Evolutionary conservation across 2,797 vertebrate genomes (phyloP).

Genomic region (Neostethus bicornis): DNA sequence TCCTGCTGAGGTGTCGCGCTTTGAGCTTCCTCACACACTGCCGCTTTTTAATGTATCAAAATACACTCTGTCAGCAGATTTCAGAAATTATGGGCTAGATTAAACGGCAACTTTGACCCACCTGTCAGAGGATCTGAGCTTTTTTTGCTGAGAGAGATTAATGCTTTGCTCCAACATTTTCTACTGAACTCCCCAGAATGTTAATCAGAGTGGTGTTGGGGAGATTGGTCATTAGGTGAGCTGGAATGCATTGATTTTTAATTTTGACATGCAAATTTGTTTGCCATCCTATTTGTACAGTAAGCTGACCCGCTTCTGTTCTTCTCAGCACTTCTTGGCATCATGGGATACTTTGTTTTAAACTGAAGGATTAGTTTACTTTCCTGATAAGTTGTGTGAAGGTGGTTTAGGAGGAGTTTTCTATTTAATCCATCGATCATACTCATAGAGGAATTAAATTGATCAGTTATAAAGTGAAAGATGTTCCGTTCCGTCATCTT

Average conservation of each 20-base stretch:
- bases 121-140: constrained; percentile 85
- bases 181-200: constrained; percentile 79
- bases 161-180: constrained; percentile 82
- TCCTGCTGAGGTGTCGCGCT: constrained; percentile 72
- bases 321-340: constrained; percentile 66
- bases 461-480: too few species aligned
- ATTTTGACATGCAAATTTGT: constrained; percentile 83
- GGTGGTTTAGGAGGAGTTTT: constrained; percentile 4
- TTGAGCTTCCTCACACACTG: constrained; percentile 70
- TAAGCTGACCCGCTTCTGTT: constrained; percentile 67
- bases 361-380: constrained; percentile 73
- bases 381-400: constrained; percentile 54
- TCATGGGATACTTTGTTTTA: constrained; percentile 63
- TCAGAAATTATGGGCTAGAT: constrained; percentile 82
- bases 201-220: constrained; percentile 79
- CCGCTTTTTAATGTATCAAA: constrained; percentile 81
- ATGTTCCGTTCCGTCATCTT: too few species aligned
- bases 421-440: not conserved
- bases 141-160: constrained; percentile 84
- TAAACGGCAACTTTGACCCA: constrained; percentile 85
- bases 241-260: constrained; percentile 84
- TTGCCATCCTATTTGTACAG: constrained; percentile 78
- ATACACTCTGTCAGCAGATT: constrained; percentile 83
- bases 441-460: too few species aligned
- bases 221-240: constrained; percentile 85